These are phyloP conservation scores for Liparis tanakae DNA, from an alignment of 2,797 vertebrate species.

Conservation along the genomic window DNA sequence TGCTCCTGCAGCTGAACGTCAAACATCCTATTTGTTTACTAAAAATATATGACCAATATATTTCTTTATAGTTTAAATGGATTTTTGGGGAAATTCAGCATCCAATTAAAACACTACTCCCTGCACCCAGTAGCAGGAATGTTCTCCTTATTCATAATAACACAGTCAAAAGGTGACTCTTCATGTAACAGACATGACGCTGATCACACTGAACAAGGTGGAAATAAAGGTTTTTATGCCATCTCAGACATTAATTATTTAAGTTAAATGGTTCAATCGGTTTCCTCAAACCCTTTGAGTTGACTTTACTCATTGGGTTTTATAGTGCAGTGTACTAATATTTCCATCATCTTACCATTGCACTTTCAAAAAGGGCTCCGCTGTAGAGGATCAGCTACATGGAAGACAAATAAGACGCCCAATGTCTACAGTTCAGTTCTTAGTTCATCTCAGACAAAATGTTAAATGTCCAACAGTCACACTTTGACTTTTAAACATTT, in stretches of 20 bases:
- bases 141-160: background rate
- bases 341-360: constrained; percentile 2
- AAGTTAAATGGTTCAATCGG: no score
- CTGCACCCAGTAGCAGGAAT: background rate
- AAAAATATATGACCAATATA: no score
- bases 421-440: background rate
- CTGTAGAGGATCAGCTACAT: background rate
- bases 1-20: background rate
- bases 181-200: background rate
- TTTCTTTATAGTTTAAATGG: background rate
- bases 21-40: background rate
- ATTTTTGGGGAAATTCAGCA: background rate
- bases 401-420: background rate
- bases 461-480: background rate
- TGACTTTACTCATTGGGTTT: no score
- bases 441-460: background rate
- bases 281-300: no score
- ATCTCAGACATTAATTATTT: constrained; percentile 1
- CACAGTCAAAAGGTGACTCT: background rate
- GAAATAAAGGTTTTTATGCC: background rate
- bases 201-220: background rate
- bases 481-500: background rate
- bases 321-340: background rate
- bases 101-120: background rate
- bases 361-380: background rate